Evolutionary conservation across 2,888 invertebrate species (phyloP).

Genomic region (Hypena proboscidalis): DNA sequence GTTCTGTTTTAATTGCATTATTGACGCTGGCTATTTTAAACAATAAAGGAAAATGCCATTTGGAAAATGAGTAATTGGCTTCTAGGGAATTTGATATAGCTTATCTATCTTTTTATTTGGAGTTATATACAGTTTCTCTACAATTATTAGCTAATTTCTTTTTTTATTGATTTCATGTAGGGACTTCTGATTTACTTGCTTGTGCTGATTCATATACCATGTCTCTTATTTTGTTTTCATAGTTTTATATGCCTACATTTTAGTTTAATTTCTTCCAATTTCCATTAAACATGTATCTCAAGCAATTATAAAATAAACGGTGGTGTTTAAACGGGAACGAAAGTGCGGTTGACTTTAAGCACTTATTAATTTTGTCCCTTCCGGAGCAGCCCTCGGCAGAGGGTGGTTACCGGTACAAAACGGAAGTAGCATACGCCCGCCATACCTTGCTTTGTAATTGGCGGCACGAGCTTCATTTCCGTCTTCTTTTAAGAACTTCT

Average conservation of each 20-base stretch:
- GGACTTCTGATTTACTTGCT: too few species aligned
- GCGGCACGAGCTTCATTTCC: constrained; percentile 80
- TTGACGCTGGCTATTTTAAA: constrained; percentile 20
- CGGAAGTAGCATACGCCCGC: constrained; percentile 82
- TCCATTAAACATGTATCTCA: too few species aligned
- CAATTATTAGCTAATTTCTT: background rate
- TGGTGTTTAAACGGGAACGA: constrained; percentile 65
- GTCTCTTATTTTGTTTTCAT: too few species aligned
- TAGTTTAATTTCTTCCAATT: background rate
- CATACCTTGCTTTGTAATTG: constrained; percentile 73
- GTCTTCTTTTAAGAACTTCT: constrained; percentile 53
- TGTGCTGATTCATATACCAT: too few species aligned
- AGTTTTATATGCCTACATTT: too few species aligned
- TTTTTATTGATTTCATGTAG: too few species aligned
- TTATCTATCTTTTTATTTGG: too few species aligned
- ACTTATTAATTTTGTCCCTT: constrained; percentile 77
- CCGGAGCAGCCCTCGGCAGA: constrained; percentile 75
- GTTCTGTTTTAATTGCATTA: constrained; percentile 30
- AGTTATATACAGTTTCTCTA: too few species aligned
- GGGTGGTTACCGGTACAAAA: constrained; percentile 76
- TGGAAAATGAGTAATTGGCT: too few species aligned
- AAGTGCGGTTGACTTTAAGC: constrained; percentile 72
- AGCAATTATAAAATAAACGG: constrained; percentile 49
- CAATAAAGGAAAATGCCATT: constrained; percentile 12
- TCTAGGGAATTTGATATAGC: too few species aligned